Percentiles rank a stretch among this genome's conserved stretches.
phyloP scores from a whole-genome alignment of 1,140 invertebrate species.

The Brachystomella parvula region DNA sequence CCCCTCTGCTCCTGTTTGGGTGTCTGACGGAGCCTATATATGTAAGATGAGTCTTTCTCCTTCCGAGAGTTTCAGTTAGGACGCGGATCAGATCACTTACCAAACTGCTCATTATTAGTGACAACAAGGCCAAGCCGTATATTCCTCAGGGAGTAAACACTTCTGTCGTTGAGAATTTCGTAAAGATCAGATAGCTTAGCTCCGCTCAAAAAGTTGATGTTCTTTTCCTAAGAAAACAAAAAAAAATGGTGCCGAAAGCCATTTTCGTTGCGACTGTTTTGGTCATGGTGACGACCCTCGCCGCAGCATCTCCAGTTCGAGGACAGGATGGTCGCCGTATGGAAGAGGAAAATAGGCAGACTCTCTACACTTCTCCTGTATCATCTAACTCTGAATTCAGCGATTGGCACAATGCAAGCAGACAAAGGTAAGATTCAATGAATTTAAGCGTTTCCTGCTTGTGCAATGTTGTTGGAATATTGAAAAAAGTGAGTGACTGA shows the following conservation, averaged over 20 bases:
- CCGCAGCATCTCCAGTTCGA: background rate
- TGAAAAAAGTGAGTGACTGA: background rate
- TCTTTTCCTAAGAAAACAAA: background rate
- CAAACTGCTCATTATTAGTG: no score
- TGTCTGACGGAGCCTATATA: slow-evolving; percentile 3
- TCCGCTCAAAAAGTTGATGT: background rate
- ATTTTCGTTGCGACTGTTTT: background rate
- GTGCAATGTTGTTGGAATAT: background rate
- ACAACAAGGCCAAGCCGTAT: no score
- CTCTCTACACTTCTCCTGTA: background rate
- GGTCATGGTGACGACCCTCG: background rate
- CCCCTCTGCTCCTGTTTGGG: background rate
- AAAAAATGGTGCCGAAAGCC: background rate
- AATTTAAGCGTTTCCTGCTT: background rate
- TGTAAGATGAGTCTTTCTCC: background rate
- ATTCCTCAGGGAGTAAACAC: no score
- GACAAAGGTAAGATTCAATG: background rate
- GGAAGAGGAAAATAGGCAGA: background rate
- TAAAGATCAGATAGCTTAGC: background rate
- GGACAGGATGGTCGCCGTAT: background rate
- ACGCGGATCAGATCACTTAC: background rate
- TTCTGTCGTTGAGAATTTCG: background rate
- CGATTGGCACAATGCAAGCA: slow-evolving; percentile 1
- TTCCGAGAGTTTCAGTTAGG: background rate
- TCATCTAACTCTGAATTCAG: background rate